Conservation (phyloP, 2,888 invertebrate genomes). For the Branchellion lobata region DNA sequence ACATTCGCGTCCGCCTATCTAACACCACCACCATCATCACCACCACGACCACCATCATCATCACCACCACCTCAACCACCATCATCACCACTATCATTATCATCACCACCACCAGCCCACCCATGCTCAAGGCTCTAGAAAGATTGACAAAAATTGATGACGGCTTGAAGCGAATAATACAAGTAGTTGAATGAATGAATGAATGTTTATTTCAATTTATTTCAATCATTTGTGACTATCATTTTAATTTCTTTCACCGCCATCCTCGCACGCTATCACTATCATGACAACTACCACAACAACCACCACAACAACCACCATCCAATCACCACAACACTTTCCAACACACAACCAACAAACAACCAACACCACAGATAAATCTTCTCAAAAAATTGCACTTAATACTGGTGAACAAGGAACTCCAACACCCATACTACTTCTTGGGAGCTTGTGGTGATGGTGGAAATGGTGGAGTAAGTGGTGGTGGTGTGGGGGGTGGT, state of each 20-base stretch:
- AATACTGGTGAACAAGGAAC: slow-evolving; percentile 82
- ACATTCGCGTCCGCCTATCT: no score
- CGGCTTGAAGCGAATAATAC: slow-evolving; percentile 13
- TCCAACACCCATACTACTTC: slow-evolving; percentile 66
- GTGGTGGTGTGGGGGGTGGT: neutral
- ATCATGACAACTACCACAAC: no score
- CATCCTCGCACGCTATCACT: no score
- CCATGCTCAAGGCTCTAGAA: slow-evolving; percentile 83
- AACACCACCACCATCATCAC: no score
- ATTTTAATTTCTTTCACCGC: neutral
- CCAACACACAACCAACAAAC: no score
- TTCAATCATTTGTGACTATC: neutral
- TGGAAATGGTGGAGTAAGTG: neutral
- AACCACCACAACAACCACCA: no score
- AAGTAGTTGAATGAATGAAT: neutral
- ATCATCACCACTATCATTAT: no score
- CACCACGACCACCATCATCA: no score
- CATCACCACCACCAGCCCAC: slow-evolving; percentile 70
- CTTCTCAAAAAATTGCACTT: slow-evolving; percentile 85
- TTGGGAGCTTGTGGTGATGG: neutral
- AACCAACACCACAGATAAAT: slow-evolving; percentile 74
- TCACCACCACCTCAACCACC: no score
- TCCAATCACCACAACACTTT: no score
- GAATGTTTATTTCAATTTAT: slow-evolving; percentile 3
- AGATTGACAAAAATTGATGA: slow-evolving; percentile 73